These are phyloP conservation scores for Cygnus olor DNA, from an alignment of 2,797 vertebrate species.

Conservation along the genomic window DNA sequence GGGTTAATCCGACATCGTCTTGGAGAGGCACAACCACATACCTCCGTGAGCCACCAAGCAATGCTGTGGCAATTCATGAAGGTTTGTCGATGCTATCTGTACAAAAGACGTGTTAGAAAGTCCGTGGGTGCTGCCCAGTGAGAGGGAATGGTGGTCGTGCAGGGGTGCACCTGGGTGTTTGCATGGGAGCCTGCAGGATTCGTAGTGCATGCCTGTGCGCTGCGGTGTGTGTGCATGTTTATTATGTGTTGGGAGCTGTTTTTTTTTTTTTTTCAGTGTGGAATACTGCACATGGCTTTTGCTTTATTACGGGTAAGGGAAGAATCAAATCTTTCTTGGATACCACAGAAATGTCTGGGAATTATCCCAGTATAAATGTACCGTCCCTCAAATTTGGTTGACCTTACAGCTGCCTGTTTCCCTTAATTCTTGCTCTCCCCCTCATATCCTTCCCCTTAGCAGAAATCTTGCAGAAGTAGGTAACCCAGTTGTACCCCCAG, in stretches of 20 bases:
- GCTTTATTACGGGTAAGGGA: background rate
- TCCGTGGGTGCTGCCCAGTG: accelerated
- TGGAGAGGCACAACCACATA: background rate
- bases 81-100: background rate
- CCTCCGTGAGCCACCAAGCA: background rate
- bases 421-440: too few species aligned
- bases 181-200: background rate
- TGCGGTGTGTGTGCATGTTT: background rate
- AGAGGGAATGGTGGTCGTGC: background rate
- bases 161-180: background rate
- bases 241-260: background rate
- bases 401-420: too few species aligned
- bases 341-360: too few species aligned
- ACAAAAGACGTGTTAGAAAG: background rate
- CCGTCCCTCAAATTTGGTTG: too few species aligned
- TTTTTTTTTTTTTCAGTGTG: background rate
- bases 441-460: too few species aligned
- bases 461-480: too few species aligned
- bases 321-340: background rate
- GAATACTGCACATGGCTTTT: background rate
- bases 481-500: too few species aligned
- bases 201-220: background rate
- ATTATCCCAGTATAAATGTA: too few species aligned
- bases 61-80: too few species aligned
- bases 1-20: background rate